Conservation (phyloP, 2,888 invertebrate species). For the Rutpela maculata region DNA sequence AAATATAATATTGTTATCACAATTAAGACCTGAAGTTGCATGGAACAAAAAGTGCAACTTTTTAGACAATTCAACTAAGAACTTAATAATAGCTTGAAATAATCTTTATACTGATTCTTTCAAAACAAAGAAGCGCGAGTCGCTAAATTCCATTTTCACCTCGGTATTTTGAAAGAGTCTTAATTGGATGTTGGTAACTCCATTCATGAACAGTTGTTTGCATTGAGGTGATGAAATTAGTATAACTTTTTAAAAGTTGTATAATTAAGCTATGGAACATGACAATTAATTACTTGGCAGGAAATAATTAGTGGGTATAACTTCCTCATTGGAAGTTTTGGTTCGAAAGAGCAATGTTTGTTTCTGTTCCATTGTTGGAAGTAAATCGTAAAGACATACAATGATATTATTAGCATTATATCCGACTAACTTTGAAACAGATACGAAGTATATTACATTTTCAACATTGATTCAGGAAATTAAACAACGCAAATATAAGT, state of each 20-base stretch:
- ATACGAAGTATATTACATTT: no score
- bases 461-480: no score
- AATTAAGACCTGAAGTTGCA: no score
- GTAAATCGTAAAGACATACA: not conserved
- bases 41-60: not conserved
- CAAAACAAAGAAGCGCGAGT: conserved; percentile 5
- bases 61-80: conserved; percentile 2
- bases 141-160: conserved; percentile 36
- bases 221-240: conserved; percentile 32
- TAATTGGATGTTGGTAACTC: conserved; percentile 44
- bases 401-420: no score
- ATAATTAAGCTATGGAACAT: conserved; percentile 4
- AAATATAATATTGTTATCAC: no score
- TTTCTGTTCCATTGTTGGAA: not conserved
- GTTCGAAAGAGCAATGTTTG: not conserved
- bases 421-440: no score
- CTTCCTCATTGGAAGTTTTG: not conserved
- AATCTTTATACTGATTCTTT: not conserved
- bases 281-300: not conserved
- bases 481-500: no score
- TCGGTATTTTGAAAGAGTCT: conserved; percentile 33
- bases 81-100: conserved; percentile 1
- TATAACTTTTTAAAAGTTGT: conserved; percentile 33
- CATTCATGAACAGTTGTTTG: conserved; percentile 40
- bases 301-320: conserved; percentile 6